phyloP scores from a whole-genome alignment of 2,113 vertebrate genomes.

The Platanista minor region DNA sequence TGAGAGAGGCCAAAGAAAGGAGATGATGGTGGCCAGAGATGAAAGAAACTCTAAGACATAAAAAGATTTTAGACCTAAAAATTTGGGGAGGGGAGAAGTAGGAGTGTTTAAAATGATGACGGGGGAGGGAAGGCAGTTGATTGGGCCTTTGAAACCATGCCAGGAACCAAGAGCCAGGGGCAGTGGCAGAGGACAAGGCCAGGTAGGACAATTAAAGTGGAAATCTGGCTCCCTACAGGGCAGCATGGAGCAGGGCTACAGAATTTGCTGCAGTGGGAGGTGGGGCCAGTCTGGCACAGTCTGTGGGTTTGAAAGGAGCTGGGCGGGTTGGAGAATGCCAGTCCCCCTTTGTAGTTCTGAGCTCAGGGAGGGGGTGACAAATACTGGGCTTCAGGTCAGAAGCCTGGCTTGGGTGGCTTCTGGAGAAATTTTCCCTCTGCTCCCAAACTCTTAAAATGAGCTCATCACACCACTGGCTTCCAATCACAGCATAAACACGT shows the following conservation, averaged over 20 bases:
- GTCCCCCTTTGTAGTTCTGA: conserved; percentile 61
- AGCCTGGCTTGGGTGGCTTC: conserved; percentile 39
- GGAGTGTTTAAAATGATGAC: background rate
- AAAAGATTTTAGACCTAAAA: background rate
- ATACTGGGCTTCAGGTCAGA: conserved; percentile 49
- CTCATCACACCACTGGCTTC: background rate
- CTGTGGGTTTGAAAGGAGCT: conserved; percentile 61
- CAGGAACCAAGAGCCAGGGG: conserved; percentile 23
- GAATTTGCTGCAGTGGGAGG: conserved; percentile 59
- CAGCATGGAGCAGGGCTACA: conserved; percentile 29
- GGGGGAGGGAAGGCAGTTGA: background rate
- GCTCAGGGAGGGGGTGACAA: conserved; percentile 38
- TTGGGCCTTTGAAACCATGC: conserved; percentile 40
- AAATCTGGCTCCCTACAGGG: conserved; percentile 34
- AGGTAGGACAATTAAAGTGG: conserved; percentile 54
- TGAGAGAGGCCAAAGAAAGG: background rate
- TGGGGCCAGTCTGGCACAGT: conserved; percentile 64
- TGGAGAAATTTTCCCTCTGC: conserved; percentile 34
- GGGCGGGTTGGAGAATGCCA: conserved; percentile 60
- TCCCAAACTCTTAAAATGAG: conserved; percentile 27
- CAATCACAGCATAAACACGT: background rate
- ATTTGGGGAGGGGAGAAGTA: background rate
- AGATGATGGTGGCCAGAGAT: background rate
- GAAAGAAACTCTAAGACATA: background rate
- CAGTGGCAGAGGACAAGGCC: conserved; percentile 29